A percentile compares a stretch with the other conserved stretches of the same genome.
Conservation (phyloP, 2,888 invertebrate species). For the Cantharis lateralis region DNA sequence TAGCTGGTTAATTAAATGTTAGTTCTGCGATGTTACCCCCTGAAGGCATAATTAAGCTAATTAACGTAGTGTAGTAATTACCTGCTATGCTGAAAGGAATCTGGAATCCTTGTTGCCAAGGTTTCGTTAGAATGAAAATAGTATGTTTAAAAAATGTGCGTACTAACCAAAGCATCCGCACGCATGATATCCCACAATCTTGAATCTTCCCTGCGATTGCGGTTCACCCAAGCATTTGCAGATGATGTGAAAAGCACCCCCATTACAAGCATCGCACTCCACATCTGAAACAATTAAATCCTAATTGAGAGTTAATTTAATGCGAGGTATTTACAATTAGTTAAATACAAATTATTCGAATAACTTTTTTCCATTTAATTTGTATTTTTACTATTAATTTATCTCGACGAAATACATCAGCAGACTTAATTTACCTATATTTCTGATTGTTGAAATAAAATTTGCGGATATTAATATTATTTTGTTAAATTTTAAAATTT, state of each 20-base stretch:
- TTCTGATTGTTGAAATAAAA: no score
- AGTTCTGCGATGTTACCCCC: neutral
- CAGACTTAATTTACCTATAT: no score
- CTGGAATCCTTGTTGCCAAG: neutral
- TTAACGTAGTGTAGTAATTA: neutral
- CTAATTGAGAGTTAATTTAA: neutral
- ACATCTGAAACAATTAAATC: conserved; percentile 25
- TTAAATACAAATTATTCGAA: neutral
- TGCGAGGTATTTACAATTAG: neutral
- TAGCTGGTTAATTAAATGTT: neutral
- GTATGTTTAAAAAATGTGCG: neutral
- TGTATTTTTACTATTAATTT: no score
- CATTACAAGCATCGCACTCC: conserved; percentile 25
- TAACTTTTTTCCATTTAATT: no score
- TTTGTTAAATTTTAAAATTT: no score
- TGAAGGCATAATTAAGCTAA: neutral
- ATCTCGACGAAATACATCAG: no score
- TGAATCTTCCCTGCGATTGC: conserved; percentile 11
- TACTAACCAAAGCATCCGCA: conserved; percentile 15
- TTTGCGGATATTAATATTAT: no score
- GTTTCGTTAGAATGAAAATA: neutral
- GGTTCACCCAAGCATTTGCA: conserved; percentile 10
- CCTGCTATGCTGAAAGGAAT: neutral
- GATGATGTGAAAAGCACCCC: conserved; percentile 18
- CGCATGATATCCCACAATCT: conserved; percentile 15